Conservation (phyloP, 2,113 vertebrate genomes). For the Hippocampus zosterae region DNA sequence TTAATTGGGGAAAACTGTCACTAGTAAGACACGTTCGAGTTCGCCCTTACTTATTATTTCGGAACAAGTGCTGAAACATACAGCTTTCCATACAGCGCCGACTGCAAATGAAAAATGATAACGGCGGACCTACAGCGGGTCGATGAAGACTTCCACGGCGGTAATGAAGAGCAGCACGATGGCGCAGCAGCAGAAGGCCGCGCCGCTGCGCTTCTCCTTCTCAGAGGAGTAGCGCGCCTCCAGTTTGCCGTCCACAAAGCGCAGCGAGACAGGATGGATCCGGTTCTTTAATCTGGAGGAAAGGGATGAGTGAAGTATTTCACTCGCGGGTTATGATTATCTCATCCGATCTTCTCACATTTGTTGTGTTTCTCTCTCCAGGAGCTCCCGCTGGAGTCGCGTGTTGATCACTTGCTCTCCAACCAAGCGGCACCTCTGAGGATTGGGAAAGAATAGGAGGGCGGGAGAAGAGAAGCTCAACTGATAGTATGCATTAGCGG, state of each 20-base stretch:
- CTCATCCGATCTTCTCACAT: constrained; percentile 71
- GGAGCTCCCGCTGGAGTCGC: constrained; percentile 82
- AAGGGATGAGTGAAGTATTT: background rate
- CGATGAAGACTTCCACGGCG: constrained; percentile 82
- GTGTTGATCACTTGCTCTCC: constrained; percentile 84
- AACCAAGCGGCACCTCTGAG: constrained; percentile 43
- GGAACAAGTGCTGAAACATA: no score
- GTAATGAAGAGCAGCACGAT: constrained; percentile 83
- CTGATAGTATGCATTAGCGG: no score
- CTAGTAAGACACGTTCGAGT: no score
- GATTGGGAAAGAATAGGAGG: constrained; percentile 6
- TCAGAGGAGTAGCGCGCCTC: constrained; percentile 87
- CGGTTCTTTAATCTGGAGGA: constrained; percentile 77
- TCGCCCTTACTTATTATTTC: no score
- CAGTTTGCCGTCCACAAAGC: constrained; percentile 81
- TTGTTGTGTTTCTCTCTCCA: constrained; percentile 83
- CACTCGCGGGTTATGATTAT: background rate
- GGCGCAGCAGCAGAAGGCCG: constrained; percentile 87
- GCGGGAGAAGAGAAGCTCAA: background rate
- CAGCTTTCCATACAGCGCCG: no score
- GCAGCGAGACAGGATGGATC: constrained; percentile 78
- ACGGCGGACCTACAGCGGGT: constrained; percentile 77
- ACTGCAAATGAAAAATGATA: background rate
- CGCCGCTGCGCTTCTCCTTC: constrained; percentile 88
- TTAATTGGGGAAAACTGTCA: no score